phyloP scores from a whole-genome alignment of 2,797 vertebrate genomes.

The Gadopsis bispinosus region DNA sequence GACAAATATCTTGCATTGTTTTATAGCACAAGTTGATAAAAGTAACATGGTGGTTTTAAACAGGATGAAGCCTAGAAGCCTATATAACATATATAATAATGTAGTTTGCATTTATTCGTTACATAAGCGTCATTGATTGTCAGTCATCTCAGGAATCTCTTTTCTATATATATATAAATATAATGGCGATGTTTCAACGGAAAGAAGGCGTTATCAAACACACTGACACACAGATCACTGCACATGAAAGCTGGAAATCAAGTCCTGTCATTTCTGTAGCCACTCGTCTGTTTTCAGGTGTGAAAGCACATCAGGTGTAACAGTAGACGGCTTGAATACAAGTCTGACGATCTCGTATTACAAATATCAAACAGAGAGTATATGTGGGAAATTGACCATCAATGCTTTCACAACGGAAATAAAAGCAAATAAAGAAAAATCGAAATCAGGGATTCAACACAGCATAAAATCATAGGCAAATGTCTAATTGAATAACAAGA shows the following conservation, averaged over 20 bases:
- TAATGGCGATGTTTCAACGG: constrained; percentile 11
- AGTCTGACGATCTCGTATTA: constrained; percentile 3
- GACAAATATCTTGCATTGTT: not conserved
- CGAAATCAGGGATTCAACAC: not conserved
- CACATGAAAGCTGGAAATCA: constrained; percentile 38
- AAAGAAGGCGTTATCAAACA: constrained; percentile 14
- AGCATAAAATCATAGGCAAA: not conserved
- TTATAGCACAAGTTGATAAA: not conserved
- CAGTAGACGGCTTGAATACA: constrained; percentile 1
- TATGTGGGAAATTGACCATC: too few species aligned
- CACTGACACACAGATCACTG: constrained; percentile 33
- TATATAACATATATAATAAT: too few species aligned
- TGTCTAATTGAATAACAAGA: not conserved
- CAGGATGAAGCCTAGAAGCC: too few species aligned
- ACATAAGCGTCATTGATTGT: not conserved
- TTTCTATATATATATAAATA: too few species aligned
- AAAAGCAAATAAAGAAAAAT: not conserved
- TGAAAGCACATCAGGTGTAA: constrained; percentile 20
- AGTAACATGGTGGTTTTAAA: too few species aligned
- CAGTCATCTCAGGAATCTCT: constrained; percentile 3
- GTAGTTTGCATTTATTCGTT: not conserved
- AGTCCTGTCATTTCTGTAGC: constrained; percentile 33
- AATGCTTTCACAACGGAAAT: not conserved
- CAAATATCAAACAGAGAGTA: not conserved
- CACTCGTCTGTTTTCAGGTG: constrained; percentile 24